Evolutionary conservation across 2,797 vertebrate species (phyloP).

Genomic region (Lagocephalus sceleratus): DNA sequence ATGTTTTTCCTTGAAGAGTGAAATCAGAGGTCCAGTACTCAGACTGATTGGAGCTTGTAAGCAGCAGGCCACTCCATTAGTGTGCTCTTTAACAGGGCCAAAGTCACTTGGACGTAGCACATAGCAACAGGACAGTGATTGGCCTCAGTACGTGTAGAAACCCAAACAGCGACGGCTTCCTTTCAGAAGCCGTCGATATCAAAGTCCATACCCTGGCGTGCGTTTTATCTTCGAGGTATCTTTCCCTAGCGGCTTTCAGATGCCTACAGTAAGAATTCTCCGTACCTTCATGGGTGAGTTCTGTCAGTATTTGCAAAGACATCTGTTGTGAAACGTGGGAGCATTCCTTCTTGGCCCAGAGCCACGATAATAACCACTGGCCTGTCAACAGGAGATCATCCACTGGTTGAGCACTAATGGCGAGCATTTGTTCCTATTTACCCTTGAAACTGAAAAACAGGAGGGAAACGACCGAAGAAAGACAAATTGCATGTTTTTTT

Average conservation of each 20-base stretch:
- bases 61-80: not conserved
- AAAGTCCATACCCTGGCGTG: not conserved
- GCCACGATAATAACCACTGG: constrained; percentile 64
- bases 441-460: constrained; percentile 41
- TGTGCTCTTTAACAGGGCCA: no score
- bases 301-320: constrained; percentile 46
- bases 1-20: constrained; percentile 10
- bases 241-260: constrained; percentile 12
- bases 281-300: constrained; percentile 64
- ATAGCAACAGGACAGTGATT: no score
- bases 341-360: constrained; percentile 63
- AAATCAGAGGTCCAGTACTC: constrained; percentile 18
- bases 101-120: no score
- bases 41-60: not conserved
- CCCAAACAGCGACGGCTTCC: no score
- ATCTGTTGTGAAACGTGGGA: constrained; percentile 53
- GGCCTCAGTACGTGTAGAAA: no score
- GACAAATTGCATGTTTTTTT: constrained; percentile 12
- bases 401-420: constrained; percentile 33
- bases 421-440: constrained; percentile 32
- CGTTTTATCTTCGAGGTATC: not conserved
- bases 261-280: constrained; percentile 20
- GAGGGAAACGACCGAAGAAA: constrained; percentile 15
- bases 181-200: not conserved
- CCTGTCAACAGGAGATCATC: constrained; percentile 70